Evolutionary conservation across 2,113 vertebrate species (phyloP).

Genomic region (Heteronetta atricapilla): DNA sequence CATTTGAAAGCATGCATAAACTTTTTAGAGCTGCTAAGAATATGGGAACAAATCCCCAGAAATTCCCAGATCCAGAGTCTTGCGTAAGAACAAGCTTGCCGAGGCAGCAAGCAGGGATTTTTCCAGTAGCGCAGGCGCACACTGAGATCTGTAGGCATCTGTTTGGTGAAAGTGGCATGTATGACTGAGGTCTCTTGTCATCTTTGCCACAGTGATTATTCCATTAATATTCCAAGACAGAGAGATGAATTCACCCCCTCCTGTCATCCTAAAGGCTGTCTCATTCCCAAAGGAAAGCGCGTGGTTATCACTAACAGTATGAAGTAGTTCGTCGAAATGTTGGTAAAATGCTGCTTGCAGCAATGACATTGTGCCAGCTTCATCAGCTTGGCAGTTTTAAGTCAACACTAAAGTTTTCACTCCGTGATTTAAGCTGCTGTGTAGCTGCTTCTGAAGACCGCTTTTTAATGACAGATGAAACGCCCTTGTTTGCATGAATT

Average conservation of each 20-base stretch:
- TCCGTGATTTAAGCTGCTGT: background rate
- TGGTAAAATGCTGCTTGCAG: background rate
- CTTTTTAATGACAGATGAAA: background rate
- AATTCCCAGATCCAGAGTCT: background rate
- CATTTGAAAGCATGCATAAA: background rate
- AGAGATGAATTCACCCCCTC: background rate
- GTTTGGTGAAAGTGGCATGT: background rate
- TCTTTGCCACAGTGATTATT: background rate
- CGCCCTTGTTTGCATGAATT: background rate
- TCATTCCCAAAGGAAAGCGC: background rate
- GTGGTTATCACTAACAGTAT: rapidly evolving
- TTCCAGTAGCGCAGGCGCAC: background rate
- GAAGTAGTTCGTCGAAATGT: background rate
- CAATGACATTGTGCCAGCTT: background rate
- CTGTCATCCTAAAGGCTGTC: background rate
- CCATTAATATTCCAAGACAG: background rate
- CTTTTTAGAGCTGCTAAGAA: background rate
- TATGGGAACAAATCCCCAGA: background rate
- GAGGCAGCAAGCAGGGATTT: background rate
- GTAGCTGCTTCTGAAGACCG: background rate
- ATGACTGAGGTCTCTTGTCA: background rate
- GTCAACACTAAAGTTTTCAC: background rate
- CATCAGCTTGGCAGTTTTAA: background rate
- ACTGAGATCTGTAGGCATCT: background rate
- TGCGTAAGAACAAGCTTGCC: background rate